A percentile compares a stretch with the other conserved stretches of the same genome.
Conservation (phyloP, 1,140 invertebrate genomes). For the Bombus waltoni region DNA sequence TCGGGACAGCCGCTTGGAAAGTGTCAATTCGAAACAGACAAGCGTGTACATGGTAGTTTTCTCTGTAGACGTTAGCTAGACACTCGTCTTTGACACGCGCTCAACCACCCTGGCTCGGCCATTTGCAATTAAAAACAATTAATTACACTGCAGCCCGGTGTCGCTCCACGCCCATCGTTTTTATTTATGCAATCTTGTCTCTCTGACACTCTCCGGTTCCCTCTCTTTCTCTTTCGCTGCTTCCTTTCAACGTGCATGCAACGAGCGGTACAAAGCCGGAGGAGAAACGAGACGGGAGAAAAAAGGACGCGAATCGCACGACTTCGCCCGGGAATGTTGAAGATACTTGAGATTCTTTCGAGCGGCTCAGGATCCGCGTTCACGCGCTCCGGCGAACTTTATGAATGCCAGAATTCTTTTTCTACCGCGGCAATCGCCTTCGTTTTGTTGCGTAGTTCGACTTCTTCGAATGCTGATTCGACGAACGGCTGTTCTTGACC, state of each 20-base stretch:
- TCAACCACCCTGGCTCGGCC: neutral
- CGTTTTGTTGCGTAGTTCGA: constrained; percentile 8
- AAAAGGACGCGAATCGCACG: constrained; percentile 17
- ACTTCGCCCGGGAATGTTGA: neutral
- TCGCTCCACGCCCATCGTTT: constrained; percentile 19
- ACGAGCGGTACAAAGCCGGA: neutral
- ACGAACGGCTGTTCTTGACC: neutral
- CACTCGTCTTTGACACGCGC: constrained; percentile 36
- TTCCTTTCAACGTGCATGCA: neutral
- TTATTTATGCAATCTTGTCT: constrained; percentile 6
- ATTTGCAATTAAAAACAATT: constrained; percentile 56
- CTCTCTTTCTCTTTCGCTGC: neutral
- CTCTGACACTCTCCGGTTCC: neutral
- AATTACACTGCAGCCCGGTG: constrained; percentile 36
- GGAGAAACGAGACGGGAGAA: neutral
- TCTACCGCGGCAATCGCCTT: constrained; percentile 18
- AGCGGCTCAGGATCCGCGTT: constrained; percentile 31
- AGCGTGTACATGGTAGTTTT: neutral
- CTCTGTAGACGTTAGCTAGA: neutral
- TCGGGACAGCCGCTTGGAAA: constrained; percentile 9
- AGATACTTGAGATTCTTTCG: constrained; percentile 49
- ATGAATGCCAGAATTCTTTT: constrained; percentile 48
- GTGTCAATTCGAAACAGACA: constrained; percentile 1
- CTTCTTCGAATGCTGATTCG: constrained; percentile 19
- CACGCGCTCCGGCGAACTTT: constrained; percentile 44